Percentiles rank a stretch among this genome's conserved stretches.
Conservation (phyloP, 1,140 invertebrate species). For the Anoplophora glabripennis region DNA sequence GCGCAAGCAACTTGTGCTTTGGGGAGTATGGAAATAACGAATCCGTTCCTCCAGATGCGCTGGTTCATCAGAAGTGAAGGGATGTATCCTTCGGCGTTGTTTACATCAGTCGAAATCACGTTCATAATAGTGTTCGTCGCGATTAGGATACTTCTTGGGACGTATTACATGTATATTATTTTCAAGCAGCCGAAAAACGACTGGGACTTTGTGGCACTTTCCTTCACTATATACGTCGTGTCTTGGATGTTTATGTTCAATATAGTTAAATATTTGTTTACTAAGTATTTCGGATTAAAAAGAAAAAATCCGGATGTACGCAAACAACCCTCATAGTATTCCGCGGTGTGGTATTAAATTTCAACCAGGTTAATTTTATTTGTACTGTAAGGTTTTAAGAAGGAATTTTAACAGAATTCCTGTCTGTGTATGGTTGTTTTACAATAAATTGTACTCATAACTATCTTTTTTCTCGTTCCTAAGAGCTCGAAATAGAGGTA, state of each 20-base stretch:
- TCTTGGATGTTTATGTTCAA: constrained; percentile 38
- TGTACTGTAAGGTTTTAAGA: no score
- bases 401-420: no score
- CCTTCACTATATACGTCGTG: constrained; percentile 38
- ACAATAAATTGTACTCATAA: no score
- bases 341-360: no score
- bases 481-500: no score
- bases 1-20: constrained; percentile 54
- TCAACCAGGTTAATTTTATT: no score
- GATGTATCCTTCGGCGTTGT: constrained; percentile 33
- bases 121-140: constrained; percentile 41
- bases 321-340: no score
- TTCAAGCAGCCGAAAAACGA: constrained; percentile 30
- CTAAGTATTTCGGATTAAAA: no score
- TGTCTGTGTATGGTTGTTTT: no score
- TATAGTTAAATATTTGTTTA: no score
- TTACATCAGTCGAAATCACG: constrained; percentile 31
- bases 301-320: no score
- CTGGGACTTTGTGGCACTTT: constrained; percentile 37
- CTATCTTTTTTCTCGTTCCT: no score
- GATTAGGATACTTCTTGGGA: constrained; percentile 41
- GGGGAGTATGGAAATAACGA: constrained; percentile 56
- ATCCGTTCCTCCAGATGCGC: constrained; percentile 57
- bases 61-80: constrained; percentile 51
- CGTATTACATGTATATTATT: constrained; percentile 31